phyloP scores from a whole-genome alignment of 1,140 invertebrate genomes.

The Ptiloglossa arizonensis region DNA sequence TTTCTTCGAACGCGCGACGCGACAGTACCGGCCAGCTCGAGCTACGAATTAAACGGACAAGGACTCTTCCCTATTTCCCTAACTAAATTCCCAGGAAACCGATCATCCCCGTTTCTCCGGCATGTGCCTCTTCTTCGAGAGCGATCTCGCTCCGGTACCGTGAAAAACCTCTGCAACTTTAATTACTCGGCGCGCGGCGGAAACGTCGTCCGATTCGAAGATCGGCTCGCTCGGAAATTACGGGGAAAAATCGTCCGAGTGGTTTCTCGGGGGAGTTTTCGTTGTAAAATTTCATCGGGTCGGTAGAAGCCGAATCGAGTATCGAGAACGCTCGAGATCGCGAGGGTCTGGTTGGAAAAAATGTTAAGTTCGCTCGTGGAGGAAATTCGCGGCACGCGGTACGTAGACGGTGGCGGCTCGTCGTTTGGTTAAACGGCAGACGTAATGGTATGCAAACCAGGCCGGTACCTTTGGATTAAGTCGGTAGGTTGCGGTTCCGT shows the following conservation, averaged over 20 bases:
- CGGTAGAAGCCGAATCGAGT: background rate
- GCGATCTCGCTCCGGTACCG: background rate
- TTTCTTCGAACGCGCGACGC: constrained; percentile 17
- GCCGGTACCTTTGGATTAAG: constrained; percentile 22
- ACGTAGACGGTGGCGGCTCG: no score
- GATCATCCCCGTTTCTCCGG: constrained; percentile 33
- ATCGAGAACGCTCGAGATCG: no score
- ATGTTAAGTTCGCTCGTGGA: background rate
- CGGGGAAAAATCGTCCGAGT: constrained; percentile 19
- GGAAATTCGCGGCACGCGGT: background rate
- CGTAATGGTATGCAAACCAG: constrained; percentile 33
- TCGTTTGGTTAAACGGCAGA: constrained; percentile 25
- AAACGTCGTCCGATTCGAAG: constrained; percentile 38
- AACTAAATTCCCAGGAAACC: constrained; percentile 58
- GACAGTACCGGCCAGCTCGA: constrained; percentile 7
- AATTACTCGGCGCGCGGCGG: constrained; percentile 29
- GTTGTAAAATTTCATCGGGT: constrained; percentile 13
- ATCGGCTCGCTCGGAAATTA: constrained; percentile 25
- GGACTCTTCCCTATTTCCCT: constrained; percentile 46
- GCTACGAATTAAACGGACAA: constrained; percentile 54
- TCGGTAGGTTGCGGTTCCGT: constrained; percentile 42
- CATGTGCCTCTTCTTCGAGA: constrained; percentile 5
- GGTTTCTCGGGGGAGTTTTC: background rate
- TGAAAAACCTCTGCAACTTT: constrained; percentile 24
- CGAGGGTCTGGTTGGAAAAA: background rate